These are phyloP conservation scores for Lagopus leucura DNA, from an alignment of 2,113 vertebrate genomes.

Conservation along the genomic window DNA sequence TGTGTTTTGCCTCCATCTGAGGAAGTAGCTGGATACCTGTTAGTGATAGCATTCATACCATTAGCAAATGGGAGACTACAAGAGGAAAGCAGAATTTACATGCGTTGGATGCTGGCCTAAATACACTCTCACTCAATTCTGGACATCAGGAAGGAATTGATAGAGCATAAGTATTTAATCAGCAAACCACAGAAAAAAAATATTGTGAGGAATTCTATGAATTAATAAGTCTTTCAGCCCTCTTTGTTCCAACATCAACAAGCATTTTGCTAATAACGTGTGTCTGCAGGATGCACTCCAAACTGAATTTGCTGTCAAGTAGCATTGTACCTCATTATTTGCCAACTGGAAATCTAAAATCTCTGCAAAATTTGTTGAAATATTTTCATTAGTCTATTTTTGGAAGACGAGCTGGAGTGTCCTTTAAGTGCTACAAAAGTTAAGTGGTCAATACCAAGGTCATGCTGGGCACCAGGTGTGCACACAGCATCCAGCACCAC, in stretches of 20 bases:
- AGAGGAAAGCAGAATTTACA: conserved; percentile 44
- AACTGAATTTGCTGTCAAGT: background rate
- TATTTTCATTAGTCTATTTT: background rate
- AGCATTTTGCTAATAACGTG: background rate
- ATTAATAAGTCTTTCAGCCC: conserved; percentile 14
- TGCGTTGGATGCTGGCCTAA: conserved; percentile 38
- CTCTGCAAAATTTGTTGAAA: background rate
- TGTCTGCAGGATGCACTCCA: background rate
- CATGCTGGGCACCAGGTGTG: accelerated
- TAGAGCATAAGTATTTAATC: conserved; percentile 22
- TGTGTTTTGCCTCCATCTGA: conserved; percentile 15
- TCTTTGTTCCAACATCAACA: background rate
- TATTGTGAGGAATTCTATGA: background rate
- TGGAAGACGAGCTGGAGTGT: background rate
- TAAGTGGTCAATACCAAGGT: background rate
- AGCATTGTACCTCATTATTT: background rate
- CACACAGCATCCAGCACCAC: accelerated
- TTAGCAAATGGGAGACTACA: conserved; percentile 33
- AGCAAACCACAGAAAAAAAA: background rate
- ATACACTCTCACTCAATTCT: conserved; percentile 15
- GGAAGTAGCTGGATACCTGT: conserved; percentile 2
- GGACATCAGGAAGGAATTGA: conserved; percentile 40
- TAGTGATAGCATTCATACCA: conserved; percentile 9
- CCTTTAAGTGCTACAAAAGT: background rate
- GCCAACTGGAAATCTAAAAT: background rate